These are phyloP conservation scores for Andricus curvator DNA, from an alignment of 2,888 invertebrate species.

Conservation along the genomic window DNA sequence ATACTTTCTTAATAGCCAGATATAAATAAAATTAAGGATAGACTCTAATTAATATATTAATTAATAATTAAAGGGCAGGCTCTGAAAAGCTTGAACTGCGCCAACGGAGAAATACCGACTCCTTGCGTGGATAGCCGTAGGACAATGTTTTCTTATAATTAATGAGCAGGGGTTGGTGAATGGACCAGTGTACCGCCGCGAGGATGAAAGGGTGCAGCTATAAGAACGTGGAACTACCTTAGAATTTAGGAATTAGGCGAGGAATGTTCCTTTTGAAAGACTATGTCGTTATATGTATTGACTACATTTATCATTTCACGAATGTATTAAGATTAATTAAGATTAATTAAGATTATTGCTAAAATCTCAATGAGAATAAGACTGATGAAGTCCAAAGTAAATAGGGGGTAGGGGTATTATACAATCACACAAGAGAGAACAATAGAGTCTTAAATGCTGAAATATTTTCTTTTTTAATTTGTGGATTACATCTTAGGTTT, in stretches of 20 bases:
- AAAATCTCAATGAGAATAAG: no score
- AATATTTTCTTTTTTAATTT: neutral
- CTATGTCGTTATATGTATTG: slow-evolving; percentile 62
- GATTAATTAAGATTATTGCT: no score
- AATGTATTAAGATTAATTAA: neutral
- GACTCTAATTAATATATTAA: neutral
- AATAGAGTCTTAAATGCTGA: neutral
- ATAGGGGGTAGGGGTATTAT: no score
- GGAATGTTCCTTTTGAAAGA: slow-evolving; percentile 67
- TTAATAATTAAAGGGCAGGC: slow-evolving; percentile 21
- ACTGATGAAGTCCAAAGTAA: no score
- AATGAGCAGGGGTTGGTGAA: slow-evolving; percentile 71
- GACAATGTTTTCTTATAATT: slow-evolving; percentile 76
- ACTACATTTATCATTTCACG: slow-evolving; percentile 61
- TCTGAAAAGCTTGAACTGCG: slow-evolving; percentile 22
- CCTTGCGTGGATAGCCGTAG: slow-evolving; percentile 55
- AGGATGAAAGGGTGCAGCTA: slow-evolving; percentile 70
- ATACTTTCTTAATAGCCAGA: neutral
- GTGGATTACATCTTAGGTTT: neutral
- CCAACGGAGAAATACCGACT: slow-evolving; percentile 16
- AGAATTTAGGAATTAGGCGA: slow-evolving; percentile 64
- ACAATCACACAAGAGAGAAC: no score
- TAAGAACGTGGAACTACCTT: slow-evolving; percentile 68
- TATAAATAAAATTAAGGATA: neutral
- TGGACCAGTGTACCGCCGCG: slow-evolving; percentile 70